These are phyloP conservation scores for Laupala kohalensis DNA, from an alignment of 1,140 invertebrate species.

Conservation along the genomic window DNA sequence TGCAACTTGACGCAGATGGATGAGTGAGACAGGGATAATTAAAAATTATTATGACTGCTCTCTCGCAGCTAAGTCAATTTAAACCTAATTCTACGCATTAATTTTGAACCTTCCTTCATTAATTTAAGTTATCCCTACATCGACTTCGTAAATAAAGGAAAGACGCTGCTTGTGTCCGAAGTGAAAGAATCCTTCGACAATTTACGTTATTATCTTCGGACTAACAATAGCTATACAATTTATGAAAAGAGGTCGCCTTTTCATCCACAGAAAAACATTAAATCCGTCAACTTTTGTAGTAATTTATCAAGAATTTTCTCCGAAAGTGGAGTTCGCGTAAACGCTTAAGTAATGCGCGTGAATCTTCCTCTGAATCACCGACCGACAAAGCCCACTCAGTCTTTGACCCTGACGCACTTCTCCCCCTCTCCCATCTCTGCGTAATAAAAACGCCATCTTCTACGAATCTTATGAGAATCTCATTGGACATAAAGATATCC, in stretches of 20 bases:
- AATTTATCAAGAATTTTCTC: too few relatives aligned
- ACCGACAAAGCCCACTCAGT: too few relatives aligned
- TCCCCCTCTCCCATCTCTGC: background rate
- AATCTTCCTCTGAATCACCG: too few relatives aligned
- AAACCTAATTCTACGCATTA: background rate
- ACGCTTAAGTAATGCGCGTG: too few relatives aligned
- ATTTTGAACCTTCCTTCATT: background rate
- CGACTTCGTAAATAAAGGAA: background rate
- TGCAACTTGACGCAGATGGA: background rate
- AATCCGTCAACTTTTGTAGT: too few relatives aligned
- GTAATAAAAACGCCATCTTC: background rate
- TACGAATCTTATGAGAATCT: background rate
- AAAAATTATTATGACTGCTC: background rate
- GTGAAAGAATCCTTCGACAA: background rate
- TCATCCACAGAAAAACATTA: too few relatives aligned
- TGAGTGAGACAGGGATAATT: background rate
- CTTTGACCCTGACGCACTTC: background rate
- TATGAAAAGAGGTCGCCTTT: too few relatives aligned
- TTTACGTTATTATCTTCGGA: background rate
- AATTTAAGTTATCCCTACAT: background rate
- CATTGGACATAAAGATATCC: background rate
- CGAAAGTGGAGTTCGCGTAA: too few relatives aligned
- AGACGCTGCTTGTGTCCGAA: background rate
- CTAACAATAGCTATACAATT: too few relatives aligned
- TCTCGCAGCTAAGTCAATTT: background rate